Percentiles rank a stretch among this genome's conserved stretches.
Conservation (phyloP, 2,797 vertebrate species). For the Lacerta bilineata region DNA sequence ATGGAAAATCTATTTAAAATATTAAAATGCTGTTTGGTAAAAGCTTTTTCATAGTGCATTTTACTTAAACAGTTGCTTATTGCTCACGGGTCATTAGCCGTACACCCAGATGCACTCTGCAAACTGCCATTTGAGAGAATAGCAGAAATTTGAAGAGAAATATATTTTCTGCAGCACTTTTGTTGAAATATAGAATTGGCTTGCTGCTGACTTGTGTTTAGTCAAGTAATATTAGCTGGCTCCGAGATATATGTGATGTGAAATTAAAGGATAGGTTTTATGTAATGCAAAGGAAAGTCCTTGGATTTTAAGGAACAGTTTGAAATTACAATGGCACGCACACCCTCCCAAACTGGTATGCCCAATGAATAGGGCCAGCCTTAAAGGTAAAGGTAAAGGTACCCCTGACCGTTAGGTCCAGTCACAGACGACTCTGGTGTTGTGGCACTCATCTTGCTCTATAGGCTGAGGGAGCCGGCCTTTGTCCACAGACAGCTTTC, state of each 20-base stretch:
- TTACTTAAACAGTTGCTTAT: conserved; percentile 98
- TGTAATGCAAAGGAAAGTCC: not conserved
- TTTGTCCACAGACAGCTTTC: too few species aligned
- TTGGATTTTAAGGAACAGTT: not conserved
- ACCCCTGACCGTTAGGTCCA: too few species aligned
- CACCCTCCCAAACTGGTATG: not conserved
- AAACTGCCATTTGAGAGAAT: conserved; percentile 86
- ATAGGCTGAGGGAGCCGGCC: too few species aligned
- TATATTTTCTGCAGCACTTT: conserved; percentile 82
- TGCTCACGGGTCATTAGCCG: conserved; percentile 97
- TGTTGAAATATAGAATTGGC: conserved; percentile 71
- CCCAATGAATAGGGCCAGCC: not conserved
- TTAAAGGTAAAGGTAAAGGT: too few species aligned
- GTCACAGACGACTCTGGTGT: too few species aligned
- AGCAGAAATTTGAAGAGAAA: conserved; percentile 91
- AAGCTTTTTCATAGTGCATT: conserved; percentile 93
- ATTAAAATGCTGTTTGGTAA: conserved; percentile 98
- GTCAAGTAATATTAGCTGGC: conserved; percentile 62
- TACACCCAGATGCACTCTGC: conserved; percentile 89
- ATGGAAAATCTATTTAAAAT: conserved; percentile 98
- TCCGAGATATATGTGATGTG: conserved; percentile 61
- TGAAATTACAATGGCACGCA: not conserved
- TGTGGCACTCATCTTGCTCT: too few species aligned
- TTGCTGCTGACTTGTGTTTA: conserved; percentile 60
- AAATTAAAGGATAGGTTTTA: conserved; percentile 66